phyloP scores from a whole-genome alignment of 92 coral and sea anemone genomes.

The Heteractis magnifica region DNA sequence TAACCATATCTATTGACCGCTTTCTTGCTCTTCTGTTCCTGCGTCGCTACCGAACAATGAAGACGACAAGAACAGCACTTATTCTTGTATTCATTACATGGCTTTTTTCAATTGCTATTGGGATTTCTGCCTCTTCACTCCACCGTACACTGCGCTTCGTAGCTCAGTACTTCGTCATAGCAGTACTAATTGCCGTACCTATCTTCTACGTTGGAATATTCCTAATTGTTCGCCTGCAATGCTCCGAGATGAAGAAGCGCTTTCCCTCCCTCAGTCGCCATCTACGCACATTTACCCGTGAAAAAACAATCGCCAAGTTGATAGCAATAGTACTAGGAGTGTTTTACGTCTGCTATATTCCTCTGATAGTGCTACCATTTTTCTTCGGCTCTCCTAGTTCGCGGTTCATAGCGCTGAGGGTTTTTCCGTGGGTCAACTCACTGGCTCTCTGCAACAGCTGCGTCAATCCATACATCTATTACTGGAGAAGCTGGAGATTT shows the following conservation, averaged over 20 bases:
- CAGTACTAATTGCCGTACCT: slow-evolving; percentile 44
- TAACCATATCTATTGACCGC: slow-evolving; percentile 77
- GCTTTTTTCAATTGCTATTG: slow-evolving; percentile 58
- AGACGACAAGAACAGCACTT: slow-evolving; percentile 45
- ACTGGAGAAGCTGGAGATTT: slow-evolving; percentile 77
- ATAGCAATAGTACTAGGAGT: slow-evolving; percentile 70
- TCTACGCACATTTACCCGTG: slow-evolving; percentile 49
- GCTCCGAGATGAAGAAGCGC: slow-evolving; percentile 30
- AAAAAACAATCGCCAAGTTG: slow-evolving; percentile 61
- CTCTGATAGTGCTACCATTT: slow-evolving; percentile 66
- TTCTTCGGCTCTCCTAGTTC: slow-evolving; percentile 33
- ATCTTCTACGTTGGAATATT: slow-evolving; percentile 56
- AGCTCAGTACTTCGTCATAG: slow-evolving; percentile 69
- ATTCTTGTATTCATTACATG: slow-evolving; percentile 55
- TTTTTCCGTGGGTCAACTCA: slow-evolving; percentile 79
- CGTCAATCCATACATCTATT: slow-evolving; percentile 73
- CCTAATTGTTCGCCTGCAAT: slow-evolving; percentile 53
- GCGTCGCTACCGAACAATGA: slow-evolving; percentile 61
- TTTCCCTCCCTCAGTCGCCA: slow-evolving; percentile 14
- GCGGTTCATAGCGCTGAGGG: slow-evolving; percentile 45
- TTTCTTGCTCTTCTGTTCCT: slow-evolving; percentile 63
- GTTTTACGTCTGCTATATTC: slow-evolving; percentile 66
- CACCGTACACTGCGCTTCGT: slow-evolving; percentile 56
- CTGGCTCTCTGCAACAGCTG: slow-evolving; percentile 70
- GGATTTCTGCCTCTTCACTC: slow-evolving; percentile 50